Conservation (phyloP, 1,140 invertebrate genomes). For the Bactericera cockerelli region DNA sequence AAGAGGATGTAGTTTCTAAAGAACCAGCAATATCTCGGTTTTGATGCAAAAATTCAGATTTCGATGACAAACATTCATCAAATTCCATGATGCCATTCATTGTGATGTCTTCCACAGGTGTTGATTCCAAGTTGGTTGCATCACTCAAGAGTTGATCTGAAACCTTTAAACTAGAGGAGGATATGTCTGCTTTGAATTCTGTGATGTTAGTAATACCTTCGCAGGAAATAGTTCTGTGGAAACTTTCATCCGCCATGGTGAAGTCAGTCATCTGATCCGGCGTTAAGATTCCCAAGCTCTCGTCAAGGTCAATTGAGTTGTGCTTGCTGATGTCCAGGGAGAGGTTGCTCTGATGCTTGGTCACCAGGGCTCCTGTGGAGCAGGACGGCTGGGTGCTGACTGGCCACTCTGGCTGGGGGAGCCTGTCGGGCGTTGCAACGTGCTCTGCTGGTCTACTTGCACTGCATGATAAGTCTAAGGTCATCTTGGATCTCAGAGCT, state of each 20-base stretch:
- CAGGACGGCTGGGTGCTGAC: constrained; percentile 26
- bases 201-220: constrained; percentile 10
- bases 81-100: constrained; percentile 3
- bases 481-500: constrained; percentile 3
- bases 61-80: background rate
- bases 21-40: background rate
- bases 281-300: constrained; percentile 66
- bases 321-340: constrained; percentile 39
- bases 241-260: constrained; percentile 13
- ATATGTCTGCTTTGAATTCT: background rate
- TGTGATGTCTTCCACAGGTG: background rate
- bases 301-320: constrained; percentile 56
- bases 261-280: constrained; percentile 72
- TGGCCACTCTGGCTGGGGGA: constrained; percentile 19
- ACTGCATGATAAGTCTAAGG: constrained; percentile 2
- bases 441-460: background rate
- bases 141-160: background rate
- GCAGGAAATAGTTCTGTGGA: constrained; percentile 16
- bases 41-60: background rate
- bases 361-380: constrained; percentile 21
- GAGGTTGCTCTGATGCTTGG: no score
- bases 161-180: background rate
- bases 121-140: background rate
- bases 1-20: constrained; percentile 9
- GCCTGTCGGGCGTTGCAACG: background rate